Base-by-base conservation (phyloP, 2,888 invertebrate genomes). In the Agrotis segetum region DNA sequence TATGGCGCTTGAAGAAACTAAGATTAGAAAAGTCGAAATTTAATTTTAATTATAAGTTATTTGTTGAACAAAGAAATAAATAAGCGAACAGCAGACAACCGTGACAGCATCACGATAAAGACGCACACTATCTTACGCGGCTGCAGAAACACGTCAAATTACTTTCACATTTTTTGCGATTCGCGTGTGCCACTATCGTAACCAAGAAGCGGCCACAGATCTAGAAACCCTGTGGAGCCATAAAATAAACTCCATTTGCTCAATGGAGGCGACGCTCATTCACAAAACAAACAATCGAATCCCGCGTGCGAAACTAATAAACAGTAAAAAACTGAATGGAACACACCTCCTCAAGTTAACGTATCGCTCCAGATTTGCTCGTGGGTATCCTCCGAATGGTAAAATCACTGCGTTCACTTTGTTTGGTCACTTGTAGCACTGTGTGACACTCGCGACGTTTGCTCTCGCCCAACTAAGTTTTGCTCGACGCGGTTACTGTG, bases 311-410 rank as follows among this genome's bases (percentile, higher is more conserved):
- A 78, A 63, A 60, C 62, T 73, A 70, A 78, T 71, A 80, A 62
- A 76, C 67, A 67, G 61, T 79, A 75, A 75, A 75, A 75, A 77
- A 80, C 77, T 77, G 64, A 79, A 82, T 75, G 63, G 49, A 77
- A 93, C 92, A 87, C 87, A 95, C 95, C 95, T 93, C 88, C 88
- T 88, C 67, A 86, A 88, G 84, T 84, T 88, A 84, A 85, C 90
- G 88, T 88, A 87, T 82, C 88, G 93, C 94, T 95, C 95, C 95
- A 94, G 95, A 92, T 94, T 94, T 93, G 90, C 91, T 87, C 73
- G 79, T 62, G 82, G 71, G 83, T 87, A 92, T 93, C 92, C 93
- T 89, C 89, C 79, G 79, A 85, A 87, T 88, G 77, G 82, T 87
- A 77, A 88, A 90, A 83, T 74, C 89, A 91, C 91, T 87, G 74